Conservation (phyloP, 2,113 vertebrate species). For the Chaetodon trifascialis region DNA sequence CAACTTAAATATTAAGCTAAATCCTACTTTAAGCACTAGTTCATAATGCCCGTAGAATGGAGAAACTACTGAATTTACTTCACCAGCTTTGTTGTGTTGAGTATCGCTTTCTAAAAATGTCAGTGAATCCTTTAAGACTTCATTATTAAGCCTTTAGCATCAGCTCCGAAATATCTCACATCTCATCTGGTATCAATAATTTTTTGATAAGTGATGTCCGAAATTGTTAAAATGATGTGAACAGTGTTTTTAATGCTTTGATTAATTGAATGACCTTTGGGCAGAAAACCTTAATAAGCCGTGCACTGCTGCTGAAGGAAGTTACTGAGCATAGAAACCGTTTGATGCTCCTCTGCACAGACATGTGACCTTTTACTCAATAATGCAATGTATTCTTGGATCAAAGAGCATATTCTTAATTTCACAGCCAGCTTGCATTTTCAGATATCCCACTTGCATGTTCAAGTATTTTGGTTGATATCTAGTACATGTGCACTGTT, state of each 20-base stretch:
- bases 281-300: constrained; percentile 33
- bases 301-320: constrained; percentile 10
- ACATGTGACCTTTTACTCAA: constrained; percentile 64
- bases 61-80: background rate
- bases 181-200: background rate
- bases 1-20: constrained; percentile 3
- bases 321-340: constrained; percentile 27
- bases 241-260: constrained; percentile 43
- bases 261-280: constrained; percentile 61
- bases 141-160: background rate
- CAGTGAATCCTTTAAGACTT: no score
- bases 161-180: background rate
- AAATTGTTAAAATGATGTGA: background rate
- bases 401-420: constrained; percentile 69
- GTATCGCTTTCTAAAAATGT: no score
- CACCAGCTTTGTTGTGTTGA: background rate
- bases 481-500: constrained; percentile 69
- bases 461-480: constrained; percentile 65
- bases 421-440: constrained; percentile 69
- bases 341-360: constrained; percentile 22
- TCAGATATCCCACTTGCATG: constrained; percentile 47
- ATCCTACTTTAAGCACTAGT: background rate
- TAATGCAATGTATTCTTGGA: constrained; percentile 56
- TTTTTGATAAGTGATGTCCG: background rate
- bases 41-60: background rate